Evolutionary conservation across 2,797 vertebrate species (phyloP).

Genomic region (Antennarius maculatus): DNA sequence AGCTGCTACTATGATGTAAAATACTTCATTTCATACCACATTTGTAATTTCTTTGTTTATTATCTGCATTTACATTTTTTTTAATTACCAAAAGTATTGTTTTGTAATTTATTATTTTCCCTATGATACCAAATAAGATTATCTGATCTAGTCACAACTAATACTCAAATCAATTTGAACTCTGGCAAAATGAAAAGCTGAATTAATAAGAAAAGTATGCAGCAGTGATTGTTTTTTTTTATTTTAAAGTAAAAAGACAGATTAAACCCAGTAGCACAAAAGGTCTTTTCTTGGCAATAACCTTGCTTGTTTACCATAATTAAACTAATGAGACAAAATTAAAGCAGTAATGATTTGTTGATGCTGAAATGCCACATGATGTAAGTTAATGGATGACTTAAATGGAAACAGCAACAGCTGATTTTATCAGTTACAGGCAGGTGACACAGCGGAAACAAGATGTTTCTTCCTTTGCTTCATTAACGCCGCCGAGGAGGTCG

Average conservation of each 20-base stretch:
- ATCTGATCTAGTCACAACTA: too few relatives aligned
- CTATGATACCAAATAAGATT: too few relatives aligned
- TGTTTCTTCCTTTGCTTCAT: slow-evolving; percentile 1
- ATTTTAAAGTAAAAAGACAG: neutral
- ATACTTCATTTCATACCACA: too few relatives aligned
- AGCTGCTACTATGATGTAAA: too few relatives aligned
- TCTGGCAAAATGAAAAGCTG: too few relatives aligned
- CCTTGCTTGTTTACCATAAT: slow-evolving; percentile 59
- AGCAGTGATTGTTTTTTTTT: neutral
- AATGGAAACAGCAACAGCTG: slow-evolving; percentile 34
- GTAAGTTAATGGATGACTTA: slow-evolving; percentile 44
- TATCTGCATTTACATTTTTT: too few relatives aligned
- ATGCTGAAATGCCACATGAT: slow-evolving; percentile 32
- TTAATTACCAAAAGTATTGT: too few relatives aligned
- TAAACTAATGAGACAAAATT: slow-evolving; percentile 59
- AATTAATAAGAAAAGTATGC: neutral
- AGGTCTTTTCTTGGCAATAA: slow-evolving; percentile 34
- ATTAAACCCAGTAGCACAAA: slow-evolving; percentile 19
- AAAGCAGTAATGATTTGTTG: slow-evolving; percentile 55
- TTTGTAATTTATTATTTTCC: too few relatives aligned
- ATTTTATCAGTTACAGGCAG: slow-evolving; percentile 20
- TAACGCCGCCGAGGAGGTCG: neutral
- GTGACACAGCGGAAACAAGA: slow-evolving; percentile 18
- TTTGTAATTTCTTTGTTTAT: too few relatives aligned
- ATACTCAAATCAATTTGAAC: too few relatives aligned